Conservation (phyloP, 2,797 vertebrate genomes). For the Diplodus puntazzo region DNA sequence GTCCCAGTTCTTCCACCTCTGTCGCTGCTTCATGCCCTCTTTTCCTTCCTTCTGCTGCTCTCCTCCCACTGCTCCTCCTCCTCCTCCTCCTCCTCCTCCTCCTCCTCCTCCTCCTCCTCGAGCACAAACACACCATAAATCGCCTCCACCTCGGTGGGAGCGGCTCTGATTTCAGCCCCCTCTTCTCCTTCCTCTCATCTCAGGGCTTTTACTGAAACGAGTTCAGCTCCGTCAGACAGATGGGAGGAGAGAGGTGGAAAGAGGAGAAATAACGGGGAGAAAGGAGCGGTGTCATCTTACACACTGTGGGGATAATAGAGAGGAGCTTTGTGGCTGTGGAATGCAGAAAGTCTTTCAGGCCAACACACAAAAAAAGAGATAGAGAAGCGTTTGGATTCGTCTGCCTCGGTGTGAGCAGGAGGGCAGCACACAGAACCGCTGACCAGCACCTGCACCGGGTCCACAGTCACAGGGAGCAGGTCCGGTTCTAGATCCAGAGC, state of each 20-base stretch:
- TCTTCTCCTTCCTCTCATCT: not conserved
- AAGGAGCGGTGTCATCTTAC: slow-evolving; percentile 69
- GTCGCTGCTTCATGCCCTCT: slow-evolving; percentile 52
- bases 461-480: not conserved
- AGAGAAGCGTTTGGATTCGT: not conserved
- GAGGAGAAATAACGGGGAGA: slow-evolving; percentile 38
- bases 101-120: not conserved
- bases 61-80: slow-evolving; percentile 54
- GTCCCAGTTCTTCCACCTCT: slow-evolving; percentile 60
- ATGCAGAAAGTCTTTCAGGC: slow-evolving; percentile 30
- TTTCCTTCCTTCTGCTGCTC: slow-evolving; percentile 39
- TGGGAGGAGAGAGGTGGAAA: slow-evolving; percentile 58
- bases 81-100: slow-evolving; percentile 52
- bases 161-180: slow-evolving; percentile 72
- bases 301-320: slow-evolving; percentile 42
- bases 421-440: not conserved
- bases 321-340: slow-evolving; percentile 44
- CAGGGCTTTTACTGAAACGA: slow-evolving; percentile 33
- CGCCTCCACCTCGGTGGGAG: slow-evolving; percentile 54
- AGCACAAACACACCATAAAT: slow-evolving; percentile 63
- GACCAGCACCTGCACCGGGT: not conserved
- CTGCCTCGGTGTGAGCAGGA: not conserved
- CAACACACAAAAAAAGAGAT: not conserved
- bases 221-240: slow-evolving; percentile 37
- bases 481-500: too few species aligned